Evolutionary conservation across 2,797 vertebrate genomes (phyloP), one percentile per base, ranked within the genome.

Genomic region (Cossypha heuglini): DNA sequence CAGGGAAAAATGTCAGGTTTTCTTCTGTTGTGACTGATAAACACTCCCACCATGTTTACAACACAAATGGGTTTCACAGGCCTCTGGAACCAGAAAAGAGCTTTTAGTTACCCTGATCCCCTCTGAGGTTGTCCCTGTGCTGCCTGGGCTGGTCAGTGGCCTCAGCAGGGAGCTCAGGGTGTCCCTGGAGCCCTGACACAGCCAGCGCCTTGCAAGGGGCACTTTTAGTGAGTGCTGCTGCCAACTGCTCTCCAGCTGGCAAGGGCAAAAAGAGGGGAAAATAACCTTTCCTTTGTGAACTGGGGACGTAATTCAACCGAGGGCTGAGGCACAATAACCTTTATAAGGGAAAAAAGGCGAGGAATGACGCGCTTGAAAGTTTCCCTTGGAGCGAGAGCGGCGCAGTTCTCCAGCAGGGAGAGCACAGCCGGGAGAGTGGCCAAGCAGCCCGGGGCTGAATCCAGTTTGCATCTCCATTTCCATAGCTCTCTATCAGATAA

Each of bases 401-500:
- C 3, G 1, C 76, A 51, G 74, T 58, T 91, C 85, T 91, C 91
- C 87, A 90, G 82, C 79, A 80, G 25, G 2, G 3, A 91, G 63
- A 79, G 84, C 76, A 11, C 33, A 6, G 6, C 48, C 46, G 66
- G 95, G 95, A 91, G 43, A 24, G 25, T 6, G 3, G 93, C 95
- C 92, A 96, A 77, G 88, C 82, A 85, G 73, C 90, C 89, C 0
- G 2, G 42, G 92, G 90, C 92, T 67, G 62, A 67, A 94, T 63
- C 3, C 40, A 87, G 46, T 95, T 93, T 96, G 73, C 90, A 95
- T 91, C 78, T 76, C 59, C 75, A 83, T 88, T 92, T 94, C 75
- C 81, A 91, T 52, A 72, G 64, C 82, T 88, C 72, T 85, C 51
- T n/a, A 94, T 86, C 91, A 95, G 84, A 94, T 85, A 92, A 69